Percentiles rank a stretch among this genome's conserved stretches.
Conservation (phyloP, 2,888 invertebrate genomes). For the Meiosimyza decipiens region DNA sequence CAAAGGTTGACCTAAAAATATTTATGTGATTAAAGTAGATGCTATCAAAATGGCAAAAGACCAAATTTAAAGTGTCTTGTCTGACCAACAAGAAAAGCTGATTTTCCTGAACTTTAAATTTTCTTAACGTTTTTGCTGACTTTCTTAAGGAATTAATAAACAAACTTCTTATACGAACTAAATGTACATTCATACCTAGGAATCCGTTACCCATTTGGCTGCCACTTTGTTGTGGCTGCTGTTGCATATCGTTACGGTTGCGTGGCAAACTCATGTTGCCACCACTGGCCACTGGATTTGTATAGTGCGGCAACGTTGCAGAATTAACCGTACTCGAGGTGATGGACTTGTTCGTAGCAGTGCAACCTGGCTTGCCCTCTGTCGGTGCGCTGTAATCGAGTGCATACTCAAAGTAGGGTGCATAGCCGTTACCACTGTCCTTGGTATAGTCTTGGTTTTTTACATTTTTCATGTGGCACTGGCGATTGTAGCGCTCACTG, state of each 20-base stretch:
- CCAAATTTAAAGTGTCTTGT: too few species aligned
- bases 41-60: not conserved
- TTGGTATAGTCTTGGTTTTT: conserved; percentile 59
- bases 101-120: too few species aligned
- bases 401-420: conserved; percentile 87
- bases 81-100: too few species aligned
- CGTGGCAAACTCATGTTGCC: conserved; percentile 63
- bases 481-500: conserved; percentile 60
- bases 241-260: conserved; percentile 62
- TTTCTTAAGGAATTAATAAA: too few species aligned
- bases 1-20: conserved; percentile 61
- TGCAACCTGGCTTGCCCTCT: conserved; percentile 48
- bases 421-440: conserved; percentile 60
- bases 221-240: conserved; percentile 45
- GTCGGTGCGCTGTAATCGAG: conserved; percentile 87
- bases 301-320: conserved; percentile 62
- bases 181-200: conserved; percentile 51
- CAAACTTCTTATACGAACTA: not conserved
- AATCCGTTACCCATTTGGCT: conserved; percentile 60
- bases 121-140: too few species aligned
- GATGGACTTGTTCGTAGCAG: conserved; percentile 47
- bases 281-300: conserved; percentile 49
- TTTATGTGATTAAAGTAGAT: not conserved
- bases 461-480: conserved; percentile 58
- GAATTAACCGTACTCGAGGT: conserved; percentile 55